A percentile compares a stretch with the other conserved stretches of the same genome.
These are phyloP conservation scores for Bradypodion pumilum DNA, from an alignment of 2,797 vertebrate genomes.

Conservation along the genomic window DNA sequence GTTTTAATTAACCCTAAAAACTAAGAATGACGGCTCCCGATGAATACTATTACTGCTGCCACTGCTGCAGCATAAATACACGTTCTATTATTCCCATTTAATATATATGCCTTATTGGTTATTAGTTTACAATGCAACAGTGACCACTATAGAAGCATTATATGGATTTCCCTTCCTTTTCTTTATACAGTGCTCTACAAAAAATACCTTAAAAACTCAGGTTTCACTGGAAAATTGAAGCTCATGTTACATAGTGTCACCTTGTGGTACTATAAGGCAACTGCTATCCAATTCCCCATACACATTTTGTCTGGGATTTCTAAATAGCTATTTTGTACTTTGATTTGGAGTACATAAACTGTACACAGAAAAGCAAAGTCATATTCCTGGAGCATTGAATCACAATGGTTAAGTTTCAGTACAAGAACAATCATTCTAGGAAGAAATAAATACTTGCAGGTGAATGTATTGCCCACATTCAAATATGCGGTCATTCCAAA, in stretches of 20 bases:
- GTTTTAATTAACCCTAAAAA: no score
- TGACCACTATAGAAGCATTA: not conserved
- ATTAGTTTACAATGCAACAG: not conserved
- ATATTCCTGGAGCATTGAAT: not conserved
- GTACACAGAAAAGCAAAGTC: not conserved
- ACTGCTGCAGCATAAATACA: not conserved
- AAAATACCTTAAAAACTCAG: not conserved
- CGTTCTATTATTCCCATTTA: not conserved
- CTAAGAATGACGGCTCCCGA: no score
- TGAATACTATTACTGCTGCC: no score
- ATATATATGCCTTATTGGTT: not conserved
- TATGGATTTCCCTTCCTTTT: not conserved
- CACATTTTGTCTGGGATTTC: not conserved
- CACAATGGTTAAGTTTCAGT: constrained; percentile 10
- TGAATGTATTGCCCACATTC: not conserved
- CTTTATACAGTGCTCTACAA: not conserved
- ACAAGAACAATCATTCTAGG: not conserved
- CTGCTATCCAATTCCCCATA: not conserved
- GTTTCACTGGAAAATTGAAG: not conserved
- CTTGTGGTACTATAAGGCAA: constrained; percentile 12
- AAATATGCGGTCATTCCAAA: not conserved
- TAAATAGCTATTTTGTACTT: not conserved
- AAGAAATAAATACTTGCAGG: not conserved
- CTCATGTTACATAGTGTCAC: constrained; percentile 16
- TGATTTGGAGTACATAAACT: not conserved